Evolutionary conservation across 2,888 invertebrate species (phyloP), one percentile per base, ranked within the genome.

Genomic region (Epinotia demarniana): DNA sequence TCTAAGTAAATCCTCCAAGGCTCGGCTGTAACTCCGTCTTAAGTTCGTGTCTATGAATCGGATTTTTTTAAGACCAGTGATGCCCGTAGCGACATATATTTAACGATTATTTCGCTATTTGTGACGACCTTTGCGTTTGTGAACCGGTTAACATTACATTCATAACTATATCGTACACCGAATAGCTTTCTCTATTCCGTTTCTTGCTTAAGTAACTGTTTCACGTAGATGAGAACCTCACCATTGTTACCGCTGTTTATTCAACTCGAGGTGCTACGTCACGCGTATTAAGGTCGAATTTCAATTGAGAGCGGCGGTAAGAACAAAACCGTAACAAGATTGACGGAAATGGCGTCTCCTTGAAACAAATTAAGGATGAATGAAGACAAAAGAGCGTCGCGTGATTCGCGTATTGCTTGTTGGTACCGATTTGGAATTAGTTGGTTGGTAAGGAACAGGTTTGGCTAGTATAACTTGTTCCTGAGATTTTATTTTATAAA

Each of bases 311-410:
- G 57, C 43, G 11, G 66, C 11, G 13, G 11, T 58, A 27, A 66
- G 27, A 55, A 75, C 55, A 71, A 75, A 75, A 71, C 39, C 64
- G 55, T 71, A 66, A 72, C 72, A 75, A 67, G 72, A 75, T 75
- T 66, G 75, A 61, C 61, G 71, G 72, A 72, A 75, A 72, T 72
- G 46, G 72, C 75, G 75, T 75, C 75, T 64, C 67, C 71, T 75
- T 75, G 75, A 75, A 75, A 72, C 67, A 71, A 75, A 75, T 75
- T 67, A 67, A 75, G 72, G 61, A 75, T 72, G 72, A 72, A 72
- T 67, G 66, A 23, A 71, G 66, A 71, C 71, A 71, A 66, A 71
- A 66, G 70, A 68, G 5, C 60, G 43, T 49, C 27, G 70, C 39
- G 64, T 66, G 70, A 60, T 60, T 75, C 68, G 60, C 67, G 73